Conservation (phyloP, 2,797 vertebrate species). For the Phylloscopus collybita region DNA sequence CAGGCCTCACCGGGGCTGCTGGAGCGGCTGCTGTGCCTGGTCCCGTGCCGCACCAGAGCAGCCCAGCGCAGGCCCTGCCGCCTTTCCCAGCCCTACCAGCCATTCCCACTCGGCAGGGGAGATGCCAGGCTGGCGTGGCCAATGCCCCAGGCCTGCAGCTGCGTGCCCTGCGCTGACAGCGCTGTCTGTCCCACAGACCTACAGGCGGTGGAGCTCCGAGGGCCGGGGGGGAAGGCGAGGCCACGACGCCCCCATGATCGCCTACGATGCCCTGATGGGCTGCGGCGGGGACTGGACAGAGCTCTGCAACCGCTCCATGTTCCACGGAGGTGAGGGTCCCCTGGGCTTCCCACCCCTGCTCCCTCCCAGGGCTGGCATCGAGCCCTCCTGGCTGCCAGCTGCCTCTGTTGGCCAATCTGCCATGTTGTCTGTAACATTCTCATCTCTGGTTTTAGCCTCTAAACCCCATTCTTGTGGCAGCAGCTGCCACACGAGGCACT, state of each 20-base stretch:
- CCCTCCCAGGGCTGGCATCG: background rate
- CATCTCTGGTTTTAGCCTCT: background rate
- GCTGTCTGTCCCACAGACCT: constrained; percentile 72
- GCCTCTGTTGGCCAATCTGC: background rate
- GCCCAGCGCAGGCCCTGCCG: fast-evolving
- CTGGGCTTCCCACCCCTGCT: fast-evolving
- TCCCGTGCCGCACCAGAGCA: fast-evolving
- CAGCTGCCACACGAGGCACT: background rate
- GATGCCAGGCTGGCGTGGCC: fast-evolving
- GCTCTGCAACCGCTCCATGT: constrained; percentile 91
- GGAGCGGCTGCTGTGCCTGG: fast-evolving
- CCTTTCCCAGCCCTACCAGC: fast-evolving
- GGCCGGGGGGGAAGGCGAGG: constrained; percentile 89
- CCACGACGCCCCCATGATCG: constrained; percentile 97
- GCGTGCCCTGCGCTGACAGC: background rate
- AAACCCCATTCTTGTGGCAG: background rate
- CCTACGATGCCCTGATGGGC: constrained; percentile 91
- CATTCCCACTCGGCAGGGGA: fast-evolving
- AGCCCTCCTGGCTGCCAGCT: background rate
- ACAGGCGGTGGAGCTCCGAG: constrained; percentile 96
- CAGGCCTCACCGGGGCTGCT: fast-evolving
- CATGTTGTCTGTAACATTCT: background rate
- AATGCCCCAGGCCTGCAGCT: fast-evolving
- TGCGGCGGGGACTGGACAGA: constrained; percentile 88
- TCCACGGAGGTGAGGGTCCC: constrained; percentile 88